Evolutionary conservation across 2,113 vertebrate genomes (phyloP), one percentile per base, ranked within the genome.

Genomic region (Triplophysa rosa): DNA sequence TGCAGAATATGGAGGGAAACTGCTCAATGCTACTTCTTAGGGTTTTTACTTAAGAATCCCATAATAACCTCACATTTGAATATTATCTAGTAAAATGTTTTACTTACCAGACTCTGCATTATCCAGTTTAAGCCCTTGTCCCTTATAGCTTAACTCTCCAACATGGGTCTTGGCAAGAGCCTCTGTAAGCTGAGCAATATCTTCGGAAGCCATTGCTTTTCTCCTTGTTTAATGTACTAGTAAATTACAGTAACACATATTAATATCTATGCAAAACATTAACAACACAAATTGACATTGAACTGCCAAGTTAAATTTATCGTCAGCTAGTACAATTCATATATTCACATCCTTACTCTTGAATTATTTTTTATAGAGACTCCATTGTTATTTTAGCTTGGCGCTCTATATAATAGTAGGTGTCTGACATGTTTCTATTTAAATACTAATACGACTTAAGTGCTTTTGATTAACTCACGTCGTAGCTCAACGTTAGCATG

Each of bases 141-240:
- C 98, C 91, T 97, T 98, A 89, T 98, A 99, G 84, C 96, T 98
- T 82, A 99, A 87, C 86, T 98, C 96, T 83, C 92, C 94, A 42
- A 99, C 95, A 85, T 93, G 94, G 17, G 96, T 92, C 88, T 94
- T 96, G 88, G 97, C 95, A 84, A 99, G 93, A 0, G 95, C 95
- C 81, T 98, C 95, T 0, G 92, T 94, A 82, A 99, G 89, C 85
- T 96, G 93, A 21, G 91, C 86, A 75, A 99, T 96, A 84, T 95
- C 93, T 86, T 95, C 97, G 13, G 96, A 94, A 23, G 97, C 96
- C 98, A 98, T 99, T 67, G 21, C 19, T 52, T 59, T 62, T 17
- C 13, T 42, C 29, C 54, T 21, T 49, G 1, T 19, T 73, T 19
- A 58, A 0, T 45, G 45, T 73, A 24, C 0, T 12, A 16, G n/a